A percentile compares a stretch with the other conserved stretches of the same genome.
These are phyloP conservation scores for Chaetodon trifasciatus DNA, from an alignment of 2,797 vertebrate genomes.

Conservation along the genomic window DNA sequence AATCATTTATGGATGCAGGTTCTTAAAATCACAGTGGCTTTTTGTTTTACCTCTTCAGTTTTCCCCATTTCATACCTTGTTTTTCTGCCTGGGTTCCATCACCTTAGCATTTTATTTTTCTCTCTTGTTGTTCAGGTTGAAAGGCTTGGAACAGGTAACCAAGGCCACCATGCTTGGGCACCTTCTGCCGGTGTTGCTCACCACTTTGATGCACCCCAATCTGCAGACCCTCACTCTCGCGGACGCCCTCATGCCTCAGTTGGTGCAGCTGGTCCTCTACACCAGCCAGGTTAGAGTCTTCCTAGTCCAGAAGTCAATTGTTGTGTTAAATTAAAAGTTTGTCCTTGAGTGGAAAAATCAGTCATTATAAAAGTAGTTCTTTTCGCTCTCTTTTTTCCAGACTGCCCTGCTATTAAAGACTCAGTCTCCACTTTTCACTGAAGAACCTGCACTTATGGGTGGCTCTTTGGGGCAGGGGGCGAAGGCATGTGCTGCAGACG, in stretches of 20 bases:
- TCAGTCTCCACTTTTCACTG: conserved; percentile 93
- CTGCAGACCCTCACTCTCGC: conserved; percentile 95
- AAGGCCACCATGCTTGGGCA: conserved; percentile 99
- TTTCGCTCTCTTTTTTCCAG: conserved; percentile 77
- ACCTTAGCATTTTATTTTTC: background rate
- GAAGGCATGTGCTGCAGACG: conserved; percentile 87
- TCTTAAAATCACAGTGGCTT: conserved; percentile 5
- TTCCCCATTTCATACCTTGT: background rate
- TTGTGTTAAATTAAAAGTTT: background rate
- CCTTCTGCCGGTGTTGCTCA: conserved; percentile 95
- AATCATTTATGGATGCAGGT: conserved; percentile 12
- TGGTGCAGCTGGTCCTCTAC: conserved; percentile 97
- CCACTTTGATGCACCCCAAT: conserved; percentile 98
- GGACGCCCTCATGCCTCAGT: conserved; percentile 97
- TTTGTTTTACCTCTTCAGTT: background rate
- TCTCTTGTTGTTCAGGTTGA: conserved; percentile 86
- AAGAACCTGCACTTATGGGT: conserved; percentile 83
- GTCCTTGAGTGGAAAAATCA: background rate
- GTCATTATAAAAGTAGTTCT: conserved; percentile 5
- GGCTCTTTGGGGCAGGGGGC: conserved; percentile 86
- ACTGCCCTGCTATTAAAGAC: conserved; percentile 97
- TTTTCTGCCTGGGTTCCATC: background rate
- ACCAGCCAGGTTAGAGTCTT: conserved; percentile 93
- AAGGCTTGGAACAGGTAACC: conserved; percentile 97
- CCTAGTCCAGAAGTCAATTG: background rate